Evolutionary conservation across 2,888 invertebrate genomes (phyloP).

Genomic region (Tetranychus piercei): DNA sequence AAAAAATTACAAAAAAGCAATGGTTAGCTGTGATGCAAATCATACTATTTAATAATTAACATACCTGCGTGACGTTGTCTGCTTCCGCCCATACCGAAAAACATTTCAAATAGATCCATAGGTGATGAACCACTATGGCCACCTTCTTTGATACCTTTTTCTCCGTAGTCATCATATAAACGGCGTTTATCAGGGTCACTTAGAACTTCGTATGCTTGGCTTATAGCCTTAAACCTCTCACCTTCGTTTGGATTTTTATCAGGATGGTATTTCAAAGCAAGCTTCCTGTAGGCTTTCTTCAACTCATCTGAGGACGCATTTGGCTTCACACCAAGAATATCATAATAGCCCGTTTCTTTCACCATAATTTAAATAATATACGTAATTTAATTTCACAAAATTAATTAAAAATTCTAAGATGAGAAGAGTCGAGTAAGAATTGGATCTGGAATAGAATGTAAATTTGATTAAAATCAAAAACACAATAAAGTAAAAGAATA

Average conservation of each 20-base stretch:
- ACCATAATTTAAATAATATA: conserved; percentile 47
- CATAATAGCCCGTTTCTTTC: conserved; percentile 89
- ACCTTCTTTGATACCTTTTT: conserved; percentile 84
- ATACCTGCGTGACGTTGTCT: conserved; percentile 31
- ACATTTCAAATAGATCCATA: conserved; percentile 97
- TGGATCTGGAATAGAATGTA: too few relatives aligned
- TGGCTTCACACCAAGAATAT: conserved; percentile 78
- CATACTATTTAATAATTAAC: neutral
- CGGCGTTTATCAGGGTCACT: conserved; percentile 77
- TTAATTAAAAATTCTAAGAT: too few relatives aligned
- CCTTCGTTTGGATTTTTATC: conserved; percentile 96
- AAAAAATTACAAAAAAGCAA: too few relatives aligned
- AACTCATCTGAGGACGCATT: conserved; percentile 66
- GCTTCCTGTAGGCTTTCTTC: conserved; percentile 73
- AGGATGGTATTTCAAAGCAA: conserved; percentile 90
- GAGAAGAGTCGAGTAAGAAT: too few relatives aligned
- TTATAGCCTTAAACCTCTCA: conserved; percentile 84
- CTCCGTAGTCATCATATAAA: conserved; percentile 83
- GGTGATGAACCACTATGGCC: conserved; percentile 59
- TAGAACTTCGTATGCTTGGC: conserved; percentile 93
- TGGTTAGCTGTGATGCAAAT: too few relatives aligned
- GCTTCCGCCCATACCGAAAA: conserved; percentile 61
- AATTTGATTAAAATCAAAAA: too few relatives aligned
- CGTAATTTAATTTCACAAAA: too few relatives aligned
- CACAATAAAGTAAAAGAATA: too few relatives aligned